Conservation (phyloP, 2,797 vertebrate genomes). For the Leucoraja ocellata region DNA sequence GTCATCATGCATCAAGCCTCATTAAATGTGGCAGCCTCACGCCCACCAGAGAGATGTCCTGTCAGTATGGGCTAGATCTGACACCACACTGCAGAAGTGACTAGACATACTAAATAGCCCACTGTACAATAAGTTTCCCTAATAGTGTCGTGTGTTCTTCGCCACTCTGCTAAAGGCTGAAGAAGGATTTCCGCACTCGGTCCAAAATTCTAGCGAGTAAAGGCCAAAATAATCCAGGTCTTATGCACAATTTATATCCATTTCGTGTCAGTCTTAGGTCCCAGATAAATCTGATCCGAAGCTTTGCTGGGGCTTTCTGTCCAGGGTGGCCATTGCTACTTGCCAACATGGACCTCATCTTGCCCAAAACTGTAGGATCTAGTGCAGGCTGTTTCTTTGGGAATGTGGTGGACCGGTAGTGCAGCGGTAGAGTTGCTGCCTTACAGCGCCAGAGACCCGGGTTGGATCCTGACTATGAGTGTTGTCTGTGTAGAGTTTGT, state of each 20-base stretch:
- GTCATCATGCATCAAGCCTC: background rate
- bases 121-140: background rate
- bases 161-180: background rate
- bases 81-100: background rate
- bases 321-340: background rate
- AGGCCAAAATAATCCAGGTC: background rate
- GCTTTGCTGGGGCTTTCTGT: background rate
- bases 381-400: background rate
- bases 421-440: background rate
- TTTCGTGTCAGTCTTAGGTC: background rate
- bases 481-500: too few species aligned
- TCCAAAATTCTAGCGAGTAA: background rate
- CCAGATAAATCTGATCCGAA: background rate
- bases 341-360: background rate
- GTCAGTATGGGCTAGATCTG: background rate
- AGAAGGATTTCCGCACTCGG: background rate
- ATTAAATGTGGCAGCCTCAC: conserved; percentile 5
- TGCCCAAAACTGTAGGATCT: background rate
- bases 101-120: background rate
- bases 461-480: too few species aligned
- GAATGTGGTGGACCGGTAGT: background rate
- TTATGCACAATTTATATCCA: background rate
- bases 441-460: too few species aligned
- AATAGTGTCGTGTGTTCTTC: background rate
- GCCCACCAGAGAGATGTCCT: background rate